A percentile compares a stretch with the other conserved stretches of the same genome.
These are phyloP conservation scores for Dasyprocta punctata DNA, from an alignment of 2,113 vertebrate genomes.

Conservation along the genomic window DNA sequence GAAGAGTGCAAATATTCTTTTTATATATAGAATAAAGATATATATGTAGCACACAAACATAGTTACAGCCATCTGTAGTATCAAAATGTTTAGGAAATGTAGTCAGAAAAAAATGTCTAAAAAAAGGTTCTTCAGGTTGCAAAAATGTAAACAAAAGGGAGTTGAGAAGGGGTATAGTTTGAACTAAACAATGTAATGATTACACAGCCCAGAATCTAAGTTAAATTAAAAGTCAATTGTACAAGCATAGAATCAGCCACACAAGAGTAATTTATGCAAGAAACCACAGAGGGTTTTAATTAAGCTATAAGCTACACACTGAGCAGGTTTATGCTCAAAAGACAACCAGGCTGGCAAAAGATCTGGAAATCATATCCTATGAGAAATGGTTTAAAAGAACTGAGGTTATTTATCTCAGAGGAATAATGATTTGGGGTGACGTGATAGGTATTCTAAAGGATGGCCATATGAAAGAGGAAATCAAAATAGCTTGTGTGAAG, in stretches of 20 bases:
- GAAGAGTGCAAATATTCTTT: background rate
- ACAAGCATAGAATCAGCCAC: constrained; percentile 33
- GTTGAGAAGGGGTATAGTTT: background rate
- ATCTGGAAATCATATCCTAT: constrained; percentile 11
- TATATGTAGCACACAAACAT: background rate
- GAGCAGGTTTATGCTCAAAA: constrained; percentile 20
- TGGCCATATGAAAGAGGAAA: constrained; percentile 25
- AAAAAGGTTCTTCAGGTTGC: background rate
- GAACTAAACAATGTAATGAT: constrained; percentile 31
- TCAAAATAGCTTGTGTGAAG: constrained; percentile 4
- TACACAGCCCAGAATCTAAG: background rate
- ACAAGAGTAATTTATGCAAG: constrained; percentile 29
- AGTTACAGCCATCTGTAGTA: background rate
- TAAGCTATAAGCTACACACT: background rate
- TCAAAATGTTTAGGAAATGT: background rate
- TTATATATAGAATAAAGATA: background rate
- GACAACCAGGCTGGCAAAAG: constrained; percentile 4
- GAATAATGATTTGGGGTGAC: background rate
- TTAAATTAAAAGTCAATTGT: constrained; percentile 54
- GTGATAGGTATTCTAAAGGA: background rate
- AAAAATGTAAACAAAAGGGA: background rate
- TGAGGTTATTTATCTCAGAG: background rate
- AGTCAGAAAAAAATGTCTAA: background rate
- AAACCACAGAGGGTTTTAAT: constrained; percentile 41
- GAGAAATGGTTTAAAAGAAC: background rate